phyloP scores from a whole-genome alignment of 2,888 invertebrate species.

The Acholoe squamosa region DNA sequence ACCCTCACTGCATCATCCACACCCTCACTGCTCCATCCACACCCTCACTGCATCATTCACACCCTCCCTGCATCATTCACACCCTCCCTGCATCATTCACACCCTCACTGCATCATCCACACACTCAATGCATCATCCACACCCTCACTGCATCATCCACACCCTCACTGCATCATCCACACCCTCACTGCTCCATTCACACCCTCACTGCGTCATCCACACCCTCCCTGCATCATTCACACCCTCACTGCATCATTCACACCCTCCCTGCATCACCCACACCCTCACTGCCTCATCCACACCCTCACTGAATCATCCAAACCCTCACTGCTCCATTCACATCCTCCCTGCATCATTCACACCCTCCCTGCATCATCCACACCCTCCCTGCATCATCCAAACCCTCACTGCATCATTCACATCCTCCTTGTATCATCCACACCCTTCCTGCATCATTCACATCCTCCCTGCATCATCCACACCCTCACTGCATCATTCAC shows the following conservation, averaged over 20 bases:
- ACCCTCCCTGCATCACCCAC: not conserved
- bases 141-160: not conserved
- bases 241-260: not conserved
- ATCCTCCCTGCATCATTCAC: no score
- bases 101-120: not conserved
- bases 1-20: no score
- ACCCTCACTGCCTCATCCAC: not conserved
- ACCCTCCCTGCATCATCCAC: no score
- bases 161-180: not conserved
- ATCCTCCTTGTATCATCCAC: no score
- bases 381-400: no score
- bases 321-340: no score
- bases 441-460: no score
- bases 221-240: not conserved
- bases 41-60: no score
- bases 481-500: not conserved
- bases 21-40: no score
- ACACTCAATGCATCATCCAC: not conserved
- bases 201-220: not conserved
- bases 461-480: not conserved
- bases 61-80: not conserved
- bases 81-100: not conserved
- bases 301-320: not conserved
- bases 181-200: not conserved
- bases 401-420: no score